Evolutionary conservation across 2,888 invertebrate species (phyloP).

Genomic region (Nephrocerus scutellatus): DNA sequence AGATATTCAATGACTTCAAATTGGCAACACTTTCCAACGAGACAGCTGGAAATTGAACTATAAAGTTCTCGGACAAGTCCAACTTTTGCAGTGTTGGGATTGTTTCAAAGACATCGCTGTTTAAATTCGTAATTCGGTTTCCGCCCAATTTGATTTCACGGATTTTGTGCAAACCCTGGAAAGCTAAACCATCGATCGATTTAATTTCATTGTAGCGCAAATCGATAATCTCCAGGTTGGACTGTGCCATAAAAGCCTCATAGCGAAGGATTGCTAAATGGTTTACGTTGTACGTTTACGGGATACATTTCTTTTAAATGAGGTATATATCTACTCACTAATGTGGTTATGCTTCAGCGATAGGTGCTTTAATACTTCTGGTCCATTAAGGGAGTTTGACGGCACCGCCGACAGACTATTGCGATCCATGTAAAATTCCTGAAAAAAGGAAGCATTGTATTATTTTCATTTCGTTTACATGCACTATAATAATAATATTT

Average conservation of each 20-base stretch:
- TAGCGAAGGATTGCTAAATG: slow-evolving; percentile 63
- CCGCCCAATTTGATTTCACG: slow-evolving; percentile 65
- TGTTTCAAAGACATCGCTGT: slow-evolving; percentile 74
- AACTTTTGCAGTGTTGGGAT: slow-evolving; percentile 68
- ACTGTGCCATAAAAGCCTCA: slow-evolving; percentile 64
- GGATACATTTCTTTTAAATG: no score
- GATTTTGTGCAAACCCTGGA: slow-evolving; percentile 61
- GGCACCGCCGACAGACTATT: slow-evolving; percentile 74
- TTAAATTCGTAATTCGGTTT: slow-evolving; percentile 72
- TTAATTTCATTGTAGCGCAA: slow-evolving; percentile 72
- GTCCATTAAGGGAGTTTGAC: slow-evolving; percentile 73
- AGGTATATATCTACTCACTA: no score
- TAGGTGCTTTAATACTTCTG: slow-evolving; percentile 63
- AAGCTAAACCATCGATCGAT: slow-evolving; percentile 67
- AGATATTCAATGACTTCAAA: slow-evolving; percentile 69
- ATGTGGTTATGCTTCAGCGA: slow-evolving; percentile 74
- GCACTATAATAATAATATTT: no score
- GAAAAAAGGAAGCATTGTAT: slow-evolving; percentile 34
- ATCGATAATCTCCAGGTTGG: slow-evolving; percentile 66
- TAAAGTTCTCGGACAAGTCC: slow-evolving; percentile 81
- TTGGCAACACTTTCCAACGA: slow-evolving; percentile 64
- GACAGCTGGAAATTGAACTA: slow-evolving; percentile 71
- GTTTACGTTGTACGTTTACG: no score
- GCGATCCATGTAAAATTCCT: slow-evolving; percentile 73
- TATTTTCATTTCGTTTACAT: no score